Evolutionary conservation across 2,888 invertebrate genomes (phyloP).

Genomic region (Plagodis dolabraria): DNA sequence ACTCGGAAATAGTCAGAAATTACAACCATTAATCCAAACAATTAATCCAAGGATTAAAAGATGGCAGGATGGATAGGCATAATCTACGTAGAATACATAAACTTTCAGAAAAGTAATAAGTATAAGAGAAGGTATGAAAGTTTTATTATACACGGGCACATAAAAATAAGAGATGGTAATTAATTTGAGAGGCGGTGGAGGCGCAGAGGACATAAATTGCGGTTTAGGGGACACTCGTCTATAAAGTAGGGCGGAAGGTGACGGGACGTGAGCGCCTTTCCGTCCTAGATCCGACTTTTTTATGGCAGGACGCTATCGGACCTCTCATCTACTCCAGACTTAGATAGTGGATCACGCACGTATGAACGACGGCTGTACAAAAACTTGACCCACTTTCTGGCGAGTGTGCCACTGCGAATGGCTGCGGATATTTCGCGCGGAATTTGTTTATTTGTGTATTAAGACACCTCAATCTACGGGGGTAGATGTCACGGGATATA

Average conservation of each 20-base stretch:
- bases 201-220: conserved; percentile 67
- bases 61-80: not conserved
- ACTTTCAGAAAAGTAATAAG: conserved; percentile 30
- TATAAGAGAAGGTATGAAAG: conserved; percentile 30
- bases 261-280: conserved; percentile 60
- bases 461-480: too few relatives aligned
- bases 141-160: conserved; percentile 53
- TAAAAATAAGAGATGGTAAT: conserved; percentile 49
- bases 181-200: conserved; percentile 54
- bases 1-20: conserved; percentile 16
- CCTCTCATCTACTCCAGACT: conserved; percentile 73
- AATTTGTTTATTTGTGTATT: conserved; percentile 5
- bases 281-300: conserved; percentile 77
- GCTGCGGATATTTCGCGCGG: conserved; percentile 25
- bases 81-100: conserved; percentile 30
- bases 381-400: conserved; percentile 70
- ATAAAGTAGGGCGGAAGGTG: conserved; percentile 75
- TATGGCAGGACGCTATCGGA: conserved; percentile 78
- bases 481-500: too few relatives aligned
- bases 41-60: conserved; percentile 29
- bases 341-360: conserved; percentile 77
- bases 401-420: conserved; percentile 56
- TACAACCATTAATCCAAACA: conserved; percentile 13
- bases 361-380: conserved; percentile 62
- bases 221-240: conserved; percentile 69